phyloP scores from a whole-genome alignment of 2,113 vertebrate genomes.

The Turdus rufiventris region DNA sequence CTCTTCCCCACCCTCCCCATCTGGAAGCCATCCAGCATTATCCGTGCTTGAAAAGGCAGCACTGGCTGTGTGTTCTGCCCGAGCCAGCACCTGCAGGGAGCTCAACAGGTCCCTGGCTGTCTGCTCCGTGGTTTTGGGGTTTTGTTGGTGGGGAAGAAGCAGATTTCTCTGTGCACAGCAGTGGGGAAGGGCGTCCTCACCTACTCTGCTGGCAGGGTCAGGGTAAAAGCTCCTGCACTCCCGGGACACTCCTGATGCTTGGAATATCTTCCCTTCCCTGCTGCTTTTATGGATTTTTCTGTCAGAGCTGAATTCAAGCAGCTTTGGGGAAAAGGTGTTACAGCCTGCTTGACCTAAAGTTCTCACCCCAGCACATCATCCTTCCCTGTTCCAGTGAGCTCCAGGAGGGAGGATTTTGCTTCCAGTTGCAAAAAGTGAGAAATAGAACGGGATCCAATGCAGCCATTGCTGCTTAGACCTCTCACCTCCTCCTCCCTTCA shows the following conservation, averaged over 20 bases:
- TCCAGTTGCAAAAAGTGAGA: neutral
- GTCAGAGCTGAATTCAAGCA: neutral
- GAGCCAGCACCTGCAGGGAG: neutral
- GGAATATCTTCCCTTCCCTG: neutral
- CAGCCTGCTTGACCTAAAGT: neutral
- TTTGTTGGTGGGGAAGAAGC: no score
- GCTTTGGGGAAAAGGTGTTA: neutral
- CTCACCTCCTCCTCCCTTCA: neutral
- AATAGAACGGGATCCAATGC: neutral
- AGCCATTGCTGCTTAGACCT: neutral
- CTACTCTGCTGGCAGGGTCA: neutral
- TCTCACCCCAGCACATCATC: neutral
- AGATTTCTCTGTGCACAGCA: neutral
- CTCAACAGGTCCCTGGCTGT: neutral
- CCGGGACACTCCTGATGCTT: neutral
- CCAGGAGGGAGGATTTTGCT: neutral
- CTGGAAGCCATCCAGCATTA: neutral
- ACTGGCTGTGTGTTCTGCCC: neutral
- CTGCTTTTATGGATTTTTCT: neutral
- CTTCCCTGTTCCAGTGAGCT: neutral
- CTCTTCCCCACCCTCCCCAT: neutral
- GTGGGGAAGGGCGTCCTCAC: neutral
- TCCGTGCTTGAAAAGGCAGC: neutral
- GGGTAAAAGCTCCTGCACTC: neutral
- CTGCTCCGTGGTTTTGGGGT: fast-evolving